phyloP scores from a whole-genome alignment of 1,140 invertebrate species.

The Amyelois transitella region DNA sequence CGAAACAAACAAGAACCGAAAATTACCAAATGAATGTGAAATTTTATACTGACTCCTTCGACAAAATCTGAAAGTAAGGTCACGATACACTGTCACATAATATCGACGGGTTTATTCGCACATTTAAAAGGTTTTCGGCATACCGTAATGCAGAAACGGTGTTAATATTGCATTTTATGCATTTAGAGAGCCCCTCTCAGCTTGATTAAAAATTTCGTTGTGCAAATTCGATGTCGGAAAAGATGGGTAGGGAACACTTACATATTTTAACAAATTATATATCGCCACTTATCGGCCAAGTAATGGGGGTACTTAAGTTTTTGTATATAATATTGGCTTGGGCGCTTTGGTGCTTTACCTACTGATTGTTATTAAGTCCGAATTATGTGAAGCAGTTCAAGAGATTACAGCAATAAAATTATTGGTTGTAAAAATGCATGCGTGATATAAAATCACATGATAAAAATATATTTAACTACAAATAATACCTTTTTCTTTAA shows the following conservation, averaged over 20 bases:
- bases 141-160: constrained; percentile 57
- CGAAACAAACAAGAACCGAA: constrained; percentile 42
- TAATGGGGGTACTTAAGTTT: neutral
- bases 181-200: constrained; percentile 27
- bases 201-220: constrained; percentile 57
- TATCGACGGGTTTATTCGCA: constrained; percentile 49
- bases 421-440: neutral
- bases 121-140: constrained; percentile 44
- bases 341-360: neutral
- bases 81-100: constrained; percentile 51
- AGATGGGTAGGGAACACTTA: neutral
- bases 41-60: constrained; percentile 48
- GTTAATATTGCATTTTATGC: constrained; percentile 63
- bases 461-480: neutral
- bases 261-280: neutral
- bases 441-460: neutral
- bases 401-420: neutral
- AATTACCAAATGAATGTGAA: constrained; percentile 46
- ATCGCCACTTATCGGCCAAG: neutral
- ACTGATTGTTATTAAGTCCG: neutral
- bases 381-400: neutral
- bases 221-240: constrained; percentile 1
- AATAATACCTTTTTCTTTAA: neutral
- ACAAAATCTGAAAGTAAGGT: constrained; percentile 38
- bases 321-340: neutral